Evolutionary conservation across 2,113 vertebrate genomes (phyloP).

Genomic region (Pantherophis guttatus): DNA sequence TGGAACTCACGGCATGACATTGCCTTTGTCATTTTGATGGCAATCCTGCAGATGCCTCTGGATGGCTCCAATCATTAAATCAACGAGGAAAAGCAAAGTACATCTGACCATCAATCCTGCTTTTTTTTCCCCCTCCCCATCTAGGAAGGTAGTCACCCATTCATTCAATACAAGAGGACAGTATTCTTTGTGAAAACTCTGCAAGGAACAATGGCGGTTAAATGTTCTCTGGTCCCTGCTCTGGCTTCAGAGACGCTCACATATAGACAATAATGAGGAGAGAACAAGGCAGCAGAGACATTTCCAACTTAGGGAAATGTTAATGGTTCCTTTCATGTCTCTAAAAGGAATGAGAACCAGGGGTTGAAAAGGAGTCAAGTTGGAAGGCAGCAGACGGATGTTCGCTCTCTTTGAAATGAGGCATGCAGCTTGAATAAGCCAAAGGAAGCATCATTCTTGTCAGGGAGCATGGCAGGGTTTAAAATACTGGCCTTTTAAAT

Average conservation of each 20-base stretch:
- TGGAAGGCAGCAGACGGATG: not conserved
- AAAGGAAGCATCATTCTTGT: not conserved
- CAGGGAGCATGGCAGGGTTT: not conserved
- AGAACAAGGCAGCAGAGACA: conserved; percentile 16
- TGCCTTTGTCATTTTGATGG: not conserved
- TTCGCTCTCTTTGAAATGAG: not conserved
- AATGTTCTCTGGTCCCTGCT: not conserved
- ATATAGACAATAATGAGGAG: conserved; percentile 11
- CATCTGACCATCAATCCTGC: not conserved
- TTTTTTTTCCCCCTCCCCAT: not conserved
- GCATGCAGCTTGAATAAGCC: not conserved
- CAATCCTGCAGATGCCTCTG: not conserved
- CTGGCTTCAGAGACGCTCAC: not conserved
- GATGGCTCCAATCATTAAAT: not conserved
- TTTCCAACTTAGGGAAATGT: conserved; percentile 33
- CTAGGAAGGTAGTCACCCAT: not conserved
- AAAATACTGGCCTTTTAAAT: not conserved
- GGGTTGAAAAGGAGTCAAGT: conserved; percentile 8
- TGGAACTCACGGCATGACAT: not conserved
- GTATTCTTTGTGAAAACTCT: not conserved
- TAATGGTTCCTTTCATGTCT: conserved; percentile 16
- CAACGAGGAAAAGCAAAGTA: not conserved
- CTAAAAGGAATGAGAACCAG: conserved; percentile 21
- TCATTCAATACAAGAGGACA: not conserved
- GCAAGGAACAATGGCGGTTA: not conserved